These are phyloP conservation scores for Sturnira hondurensis DNA, from an alignment of 2,113 vertebrate genomes.

Conservation along the genomic window DNA sequence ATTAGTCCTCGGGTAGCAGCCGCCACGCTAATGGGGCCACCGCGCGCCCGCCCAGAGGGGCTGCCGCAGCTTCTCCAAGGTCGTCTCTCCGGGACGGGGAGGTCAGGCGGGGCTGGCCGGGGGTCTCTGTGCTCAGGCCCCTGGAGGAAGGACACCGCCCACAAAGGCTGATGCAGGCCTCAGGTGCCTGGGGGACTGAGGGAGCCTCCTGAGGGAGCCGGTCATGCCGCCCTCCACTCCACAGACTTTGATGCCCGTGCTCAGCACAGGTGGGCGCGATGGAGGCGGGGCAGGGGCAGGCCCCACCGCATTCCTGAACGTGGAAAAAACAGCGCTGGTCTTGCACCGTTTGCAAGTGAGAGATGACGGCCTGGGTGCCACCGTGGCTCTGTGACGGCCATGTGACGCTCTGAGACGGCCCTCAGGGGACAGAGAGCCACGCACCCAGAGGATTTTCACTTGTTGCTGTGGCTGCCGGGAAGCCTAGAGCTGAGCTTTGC, in stretches of 20 bases:
- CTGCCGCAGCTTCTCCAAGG: slow-evolving; percentile 18
- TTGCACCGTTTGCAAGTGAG: accelerated
- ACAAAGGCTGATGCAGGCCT: neutral
- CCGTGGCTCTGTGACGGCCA: accelerated
- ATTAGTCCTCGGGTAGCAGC: slow-evolving; percentile 80
- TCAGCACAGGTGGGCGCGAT: accelerated
- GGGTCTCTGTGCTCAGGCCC: neutral
- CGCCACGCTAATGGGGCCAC: slow-evolving; percentile 79
- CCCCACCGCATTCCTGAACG: no score
- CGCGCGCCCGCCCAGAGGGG: slow-evolving; percentile 63
- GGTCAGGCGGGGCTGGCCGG: slow-evolving; percentile 65
- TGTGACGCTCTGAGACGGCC: neutral
- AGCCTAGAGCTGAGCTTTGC: neutral
- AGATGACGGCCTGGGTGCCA: accelerated
- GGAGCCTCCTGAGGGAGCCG: neutral
- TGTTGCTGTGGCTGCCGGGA: neutral
- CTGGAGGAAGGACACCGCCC: neutral
- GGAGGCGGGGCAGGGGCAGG: accelerated
- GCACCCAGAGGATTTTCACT: accelerated
- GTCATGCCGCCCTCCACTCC: neutral
- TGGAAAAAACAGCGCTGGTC: accelerated
- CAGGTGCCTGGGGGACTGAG: no score
- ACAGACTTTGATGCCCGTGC: accelerated
- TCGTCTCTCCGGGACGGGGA: slow-evolving; percentile 56
- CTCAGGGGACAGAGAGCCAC: no score